Evolutionary conservation across 2,888 invertebrate genomes (phyloP).

Genomic region (Phyllotreta cruciferae): DNA sequence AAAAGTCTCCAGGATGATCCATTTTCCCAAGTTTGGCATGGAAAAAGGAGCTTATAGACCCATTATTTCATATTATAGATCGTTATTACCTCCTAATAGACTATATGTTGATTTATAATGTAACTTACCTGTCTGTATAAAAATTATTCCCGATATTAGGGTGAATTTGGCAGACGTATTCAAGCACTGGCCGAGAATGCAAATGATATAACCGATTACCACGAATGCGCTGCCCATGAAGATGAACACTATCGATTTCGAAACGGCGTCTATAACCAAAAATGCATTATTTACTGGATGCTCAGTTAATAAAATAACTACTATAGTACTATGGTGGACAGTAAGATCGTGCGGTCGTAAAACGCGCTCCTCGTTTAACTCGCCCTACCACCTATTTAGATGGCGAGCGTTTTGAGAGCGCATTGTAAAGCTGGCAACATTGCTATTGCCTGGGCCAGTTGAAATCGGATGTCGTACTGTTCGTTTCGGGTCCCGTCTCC

Average conservation of each 20-base stretch:
- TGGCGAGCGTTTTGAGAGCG: too few relatives aligned
- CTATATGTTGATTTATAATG: neutral
- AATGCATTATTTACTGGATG: conserved; percentile 6
- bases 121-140: conserved; percentile 82
- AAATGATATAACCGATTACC: conserved; percentile 80
- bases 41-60: neutral
- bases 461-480: too few relatives aligned
- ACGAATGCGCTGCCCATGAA: conserved; percentile 79
- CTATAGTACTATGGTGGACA: too few relatives aligned
- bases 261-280: conserved; percentile 79
- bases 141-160: conserved; percentile 85
- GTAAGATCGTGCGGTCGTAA: too few relatives aligned
- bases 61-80: neutral
- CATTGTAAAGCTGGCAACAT: too few relatives aligned
- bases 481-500: too few relatives aligned
- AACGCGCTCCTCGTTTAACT: too few relatives aligned
- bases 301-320: neutral
- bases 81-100: neutral
- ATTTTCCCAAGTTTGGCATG: too few relatives aligned
- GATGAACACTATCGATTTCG: conserved; percentile 83
- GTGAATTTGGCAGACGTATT: conserved; percentile 79
- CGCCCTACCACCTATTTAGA: too few relatives aligned
- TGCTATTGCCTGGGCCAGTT: too few relatives aligned
- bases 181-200: conserved; percentile 80
- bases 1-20: too few relatives aligned